Evolutionary conservation across 2,113 vertebrate species (phyloP).

Genomic region (Stigmatopora nigra): DNA sequence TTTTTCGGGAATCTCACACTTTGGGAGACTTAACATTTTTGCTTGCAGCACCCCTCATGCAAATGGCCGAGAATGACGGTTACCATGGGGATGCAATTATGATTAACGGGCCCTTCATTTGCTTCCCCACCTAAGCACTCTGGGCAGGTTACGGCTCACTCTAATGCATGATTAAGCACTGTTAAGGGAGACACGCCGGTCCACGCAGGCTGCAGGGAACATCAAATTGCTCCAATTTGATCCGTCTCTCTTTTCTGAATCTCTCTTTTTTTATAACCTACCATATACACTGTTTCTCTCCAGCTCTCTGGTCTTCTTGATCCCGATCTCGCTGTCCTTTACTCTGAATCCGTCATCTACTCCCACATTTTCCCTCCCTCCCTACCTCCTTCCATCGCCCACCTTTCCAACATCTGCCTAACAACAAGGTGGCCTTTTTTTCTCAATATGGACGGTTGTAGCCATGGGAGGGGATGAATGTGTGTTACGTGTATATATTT

Average conservation of each 20-base stretch:
- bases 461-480: slow-evolving; percentile 19
- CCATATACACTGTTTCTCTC: slow-evolving; percentile 5
- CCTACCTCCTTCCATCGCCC: slow-evolving; percentile 35
- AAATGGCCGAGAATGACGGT: slow-evolving; percentile 33
- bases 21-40: slow-evolving; percentile 27
- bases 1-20: slow-evolving; percentile 20
- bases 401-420: slow-evolving; percentile 64
- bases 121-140: slow-evolving; percentile 50
- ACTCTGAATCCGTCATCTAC: slow-evolving; percentile 39
- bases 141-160: slow-evolving; percentile 25
- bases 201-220: slow-evolving; percentile 31
- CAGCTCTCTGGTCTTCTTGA: slow-evolving; percentile 24
- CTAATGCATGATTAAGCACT: slow-evolving; percentile 34
- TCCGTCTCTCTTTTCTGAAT: not conserved
- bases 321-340: slow-evolving; percentile 35
- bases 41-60: slow-evolving; percentile 37
- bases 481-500: slow-evolving; percentile 4
- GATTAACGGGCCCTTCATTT: slow-evolving; percentile 47
- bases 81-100: slow-evolving; percentile 51
- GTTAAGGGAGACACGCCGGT: slow-evolving; percentile 17
- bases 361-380: slow-evolving; percentile 33
- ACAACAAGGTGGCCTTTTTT: slow-evolving; percentile 63
- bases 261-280: not conserved
- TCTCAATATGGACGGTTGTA: slow-evolving; percentile 38
- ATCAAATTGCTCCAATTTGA: slow-evolving; percentile 24